phyloP scores from a whole-genome alignment of 2,113 vertebrate species.

The Aegotheles bennettii region DNA sequence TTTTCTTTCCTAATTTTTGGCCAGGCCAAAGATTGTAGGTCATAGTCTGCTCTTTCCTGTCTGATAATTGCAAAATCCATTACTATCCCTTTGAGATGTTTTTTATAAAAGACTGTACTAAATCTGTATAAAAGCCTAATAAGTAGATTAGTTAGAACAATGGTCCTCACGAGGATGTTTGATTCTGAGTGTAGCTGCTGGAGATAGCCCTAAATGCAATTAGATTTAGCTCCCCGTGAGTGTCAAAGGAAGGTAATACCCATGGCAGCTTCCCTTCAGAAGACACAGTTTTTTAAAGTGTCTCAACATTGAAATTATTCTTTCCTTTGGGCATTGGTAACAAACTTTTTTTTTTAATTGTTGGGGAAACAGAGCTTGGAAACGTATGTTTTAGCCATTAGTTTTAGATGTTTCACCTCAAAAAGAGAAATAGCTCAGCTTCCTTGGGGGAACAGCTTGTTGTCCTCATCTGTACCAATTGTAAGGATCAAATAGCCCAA shows the following conservation, averaged over 20 bases:
- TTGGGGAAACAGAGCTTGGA: conserved; percentile 32
- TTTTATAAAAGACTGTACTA: conserved; percentile 65
- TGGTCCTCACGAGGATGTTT: conserved; percentile 73
- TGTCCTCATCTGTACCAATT: conserved; percentile 11
- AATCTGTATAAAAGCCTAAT: conserved; percentile 77
- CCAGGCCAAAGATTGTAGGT: conserved; percentile 53
- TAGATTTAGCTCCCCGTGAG: conserved; percentile 70
- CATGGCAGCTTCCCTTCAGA: conserved; percentile 62
- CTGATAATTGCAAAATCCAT: conserved; percentile 70
- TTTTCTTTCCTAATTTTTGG: conserved; percentile 4
- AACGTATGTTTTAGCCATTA: conserved; percentile 28
- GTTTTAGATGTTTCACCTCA: conserved; percentile 49
- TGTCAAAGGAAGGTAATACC: conserved; percentile 65
- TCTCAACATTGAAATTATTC: conserved; percentile 69
- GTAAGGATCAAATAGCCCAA: conserved; percentile 54
- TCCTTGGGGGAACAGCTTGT: conserved; percentile 18
- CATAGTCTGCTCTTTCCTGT: conserved; percentile 35
- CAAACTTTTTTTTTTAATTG: conserved; percentile 50
- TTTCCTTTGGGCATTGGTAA: conserved; percentile 56
- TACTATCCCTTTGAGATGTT: conserved; percentile 58
- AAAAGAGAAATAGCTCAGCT: conserved; percentile 29
- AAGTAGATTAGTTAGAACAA: conserved; percentile 79
- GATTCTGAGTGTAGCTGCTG: conserved; percentile 60
- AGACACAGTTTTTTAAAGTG: conserved; percentile 62
- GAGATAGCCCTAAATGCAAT: conserved; percentile 79